Evolutionary conservation across 1,140 invertebrate species (phyloP).

Genomic region (Zelostemma sp.): DNA sequence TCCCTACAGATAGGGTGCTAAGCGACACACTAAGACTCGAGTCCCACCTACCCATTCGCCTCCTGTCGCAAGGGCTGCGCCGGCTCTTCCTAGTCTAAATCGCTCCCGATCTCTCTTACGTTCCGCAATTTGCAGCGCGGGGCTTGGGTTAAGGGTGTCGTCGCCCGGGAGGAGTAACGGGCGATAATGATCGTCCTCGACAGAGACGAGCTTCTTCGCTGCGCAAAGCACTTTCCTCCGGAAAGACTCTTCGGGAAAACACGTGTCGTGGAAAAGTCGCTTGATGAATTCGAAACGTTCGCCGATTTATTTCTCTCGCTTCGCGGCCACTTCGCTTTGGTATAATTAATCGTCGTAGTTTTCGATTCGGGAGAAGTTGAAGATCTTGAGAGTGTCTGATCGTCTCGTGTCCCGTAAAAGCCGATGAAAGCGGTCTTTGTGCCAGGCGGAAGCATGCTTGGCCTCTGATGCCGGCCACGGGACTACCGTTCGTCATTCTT

Average conservation of each 20-base stretch:
- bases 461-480: conserved; percentile 52
- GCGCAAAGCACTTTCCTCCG: conserved; percentile 4
- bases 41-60: conserved; percentile 41
- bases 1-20: conserved; percentile 70
- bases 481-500: conserved; percentile 48
- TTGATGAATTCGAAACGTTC: not conserved
- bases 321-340: no score
- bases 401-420: conserved; percentile 37
- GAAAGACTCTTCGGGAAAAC: not conserved
- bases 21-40: conserved; percentile 69
- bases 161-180: conserved; percentile 13
- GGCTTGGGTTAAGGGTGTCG: conserved; percentile 24
- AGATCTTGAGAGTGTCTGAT: conserved; percentile 36
- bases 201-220: conserved; percentile 16
- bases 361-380: conserved; percentile 37
- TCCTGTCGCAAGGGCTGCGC: conserved; percentile 36
- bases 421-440: conserved; percentile 63
- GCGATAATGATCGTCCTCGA: conserved; percentile 36
- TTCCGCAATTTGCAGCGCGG: conserved; percentile 60
- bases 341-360: no score
- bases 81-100: conserved; percentile 44
- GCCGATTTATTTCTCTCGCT: not conserved
- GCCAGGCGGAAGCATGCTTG: conserved; percentile 60
- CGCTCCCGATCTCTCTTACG: conserved; percentile 56
- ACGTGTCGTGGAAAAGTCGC: not conserved